Percentiles rank a stretch among this genome's conserved stretches.
phyloP scores from a whole-genome alignment of 2,888 invertebrate genomes.

The Eristalis pertinax region DNA sequence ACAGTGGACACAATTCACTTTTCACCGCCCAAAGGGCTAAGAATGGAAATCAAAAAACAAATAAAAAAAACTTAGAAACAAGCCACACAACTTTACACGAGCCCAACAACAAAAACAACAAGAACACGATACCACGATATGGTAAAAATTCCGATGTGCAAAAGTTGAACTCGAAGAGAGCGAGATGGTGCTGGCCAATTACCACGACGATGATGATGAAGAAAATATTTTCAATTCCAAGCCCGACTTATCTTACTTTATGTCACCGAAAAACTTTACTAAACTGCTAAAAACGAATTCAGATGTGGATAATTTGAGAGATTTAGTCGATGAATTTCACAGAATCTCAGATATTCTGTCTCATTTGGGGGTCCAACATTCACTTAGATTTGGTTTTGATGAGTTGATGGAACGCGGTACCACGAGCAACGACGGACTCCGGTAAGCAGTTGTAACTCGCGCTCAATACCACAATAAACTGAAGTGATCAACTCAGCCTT shows the following conservation, averaged over 20 bases:
- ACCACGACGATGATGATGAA: conserved; percentile 51
- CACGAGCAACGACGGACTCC: conserved; percentile 28
- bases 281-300: not conserved
- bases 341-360: conserved; percentile 26
- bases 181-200: conserved; percentile 68
- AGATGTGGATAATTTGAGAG: not conserved
- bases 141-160: conserved; percentile 72
- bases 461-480: conserved; percentile 62
- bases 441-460: conserved; percentile 57
- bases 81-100: conserved; percentile 52
- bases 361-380: conserved; percentile 46
- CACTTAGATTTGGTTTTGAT: conserved; percentile 27
- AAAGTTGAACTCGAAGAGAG: conserved; percentile 58
- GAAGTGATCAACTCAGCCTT: conserved; percentile 59
- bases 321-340: not conserved
- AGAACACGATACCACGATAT: conserved; percentile 42
- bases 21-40: conserved; percentile 34
- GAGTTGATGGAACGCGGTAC: conserved; percentile 53
- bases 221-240: conserved; percentile 57
- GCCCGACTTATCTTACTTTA: conserved; percentile 18
- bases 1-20: not conserved
- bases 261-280: not conserved
- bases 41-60: not conserved
- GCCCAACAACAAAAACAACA: conserved; percentile 60
- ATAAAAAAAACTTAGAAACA: conserved; percentile 34